Conservation (phyloP, 2,113 vertebrate genomes). For the Benitochromis conjunctus region DNA sequence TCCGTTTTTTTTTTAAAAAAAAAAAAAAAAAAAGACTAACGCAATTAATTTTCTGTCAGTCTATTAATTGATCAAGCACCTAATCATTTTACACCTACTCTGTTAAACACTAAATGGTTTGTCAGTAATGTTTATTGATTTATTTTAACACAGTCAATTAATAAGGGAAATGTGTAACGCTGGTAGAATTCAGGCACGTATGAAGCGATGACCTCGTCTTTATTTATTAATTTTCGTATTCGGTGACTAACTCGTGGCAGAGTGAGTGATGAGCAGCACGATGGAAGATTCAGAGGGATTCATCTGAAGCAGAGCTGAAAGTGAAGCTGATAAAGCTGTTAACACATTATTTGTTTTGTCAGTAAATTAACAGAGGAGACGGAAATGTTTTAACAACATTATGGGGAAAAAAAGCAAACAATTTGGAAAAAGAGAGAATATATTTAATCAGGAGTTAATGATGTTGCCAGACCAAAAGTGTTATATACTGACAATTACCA, state of each 20-base stretch:
- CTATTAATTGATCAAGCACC: background rate
- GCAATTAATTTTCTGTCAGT: background rate
- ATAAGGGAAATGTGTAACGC: background rate
- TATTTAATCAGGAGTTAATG: background rate
- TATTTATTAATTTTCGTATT: background rate
- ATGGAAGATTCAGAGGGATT: slow-evolving; percentile 8
- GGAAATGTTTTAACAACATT: background rate
- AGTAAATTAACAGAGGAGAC: slow-evolving; percentile 3
- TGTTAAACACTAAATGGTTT: background rate
- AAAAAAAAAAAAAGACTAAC: background rate
- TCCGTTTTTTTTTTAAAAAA: accelerated
- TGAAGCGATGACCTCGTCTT: background rate
- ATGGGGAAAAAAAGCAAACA: background rate
- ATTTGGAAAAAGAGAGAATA: background rate
- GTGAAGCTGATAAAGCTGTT: slow-evolving; percentile 9
- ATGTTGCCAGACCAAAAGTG: background rate
- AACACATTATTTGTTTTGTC: slow-evolving; percentile 36
- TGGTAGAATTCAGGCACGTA: background rate
- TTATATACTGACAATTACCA: background rate
- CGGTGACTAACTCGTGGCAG: background rate
- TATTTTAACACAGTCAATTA: background rate
- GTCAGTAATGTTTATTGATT: background rate
- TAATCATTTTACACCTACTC: background rate
- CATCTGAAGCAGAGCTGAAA: slow-evolving; percentile 26
- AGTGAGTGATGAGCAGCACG: slow-evolving; percentile 16